These are phyloP conservation scores for Lophura nycthemera DNA, from an alignment of 2,113 vertebrate species.

Conservation along the genomic window DNA sequence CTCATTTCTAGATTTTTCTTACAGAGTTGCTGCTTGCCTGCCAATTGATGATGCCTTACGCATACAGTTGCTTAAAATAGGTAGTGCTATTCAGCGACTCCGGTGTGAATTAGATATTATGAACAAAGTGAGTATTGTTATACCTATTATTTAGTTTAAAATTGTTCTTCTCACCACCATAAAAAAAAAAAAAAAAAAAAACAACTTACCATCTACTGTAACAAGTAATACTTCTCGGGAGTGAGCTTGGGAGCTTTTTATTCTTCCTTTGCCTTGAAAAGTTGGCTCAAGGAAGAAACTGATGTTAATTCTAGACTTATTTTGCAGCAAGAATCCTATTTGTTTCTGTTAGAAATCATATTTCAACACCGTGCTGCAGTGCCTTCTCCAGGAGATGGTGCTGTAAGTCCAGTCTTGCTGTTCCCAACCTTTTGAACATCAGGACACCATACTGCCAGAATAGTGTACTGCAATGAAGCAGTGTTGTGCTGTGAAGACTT, in stretches of 20 bases:
- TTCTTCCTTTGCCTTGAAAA: not conserved
- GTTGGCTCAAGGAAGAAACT: not conserved
- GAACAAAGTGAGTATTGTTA: conserved; percentile 86
- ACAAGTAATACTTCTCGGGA: not conserved
- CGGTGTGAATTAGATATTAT: conserved; percentile 98
- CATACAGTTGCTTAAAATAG: conserved; percentile 93
- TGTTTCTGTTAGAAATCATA: not conserved
- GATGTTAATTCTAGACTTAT: rapidly evolving
- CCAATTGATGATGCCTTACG: conserved; percentile 93
- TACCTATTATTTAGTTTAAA: not conserved
- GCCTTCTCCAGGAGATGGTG: conserved; percentile 45
- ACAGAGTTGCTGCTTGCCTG: conserved; percentile 96
- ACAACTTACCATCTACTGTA: rapidly evolving
- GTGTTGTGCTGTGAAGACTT: not conserved
- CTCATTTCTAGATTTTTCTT: conserved; percentile 91
- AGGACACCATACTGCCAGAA: not conserved
- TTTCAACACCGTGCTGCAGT: not conserved
- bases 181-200: not conserved
- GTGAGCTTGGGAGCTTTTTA: not conserved
- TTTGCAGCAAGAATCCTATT: not conserved
- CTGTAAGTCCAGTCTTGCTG: not conserved
- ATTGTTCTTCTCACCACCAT: not conserved
- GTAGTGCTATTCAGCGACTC: conserved; percentile 94
- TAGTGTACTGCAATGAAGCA: rapidly evolving
- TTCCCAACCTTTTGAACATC: not conserved